Conservation (phyloP, 2,888 invertebrate species). For the Harmothoe impar region DNA sequence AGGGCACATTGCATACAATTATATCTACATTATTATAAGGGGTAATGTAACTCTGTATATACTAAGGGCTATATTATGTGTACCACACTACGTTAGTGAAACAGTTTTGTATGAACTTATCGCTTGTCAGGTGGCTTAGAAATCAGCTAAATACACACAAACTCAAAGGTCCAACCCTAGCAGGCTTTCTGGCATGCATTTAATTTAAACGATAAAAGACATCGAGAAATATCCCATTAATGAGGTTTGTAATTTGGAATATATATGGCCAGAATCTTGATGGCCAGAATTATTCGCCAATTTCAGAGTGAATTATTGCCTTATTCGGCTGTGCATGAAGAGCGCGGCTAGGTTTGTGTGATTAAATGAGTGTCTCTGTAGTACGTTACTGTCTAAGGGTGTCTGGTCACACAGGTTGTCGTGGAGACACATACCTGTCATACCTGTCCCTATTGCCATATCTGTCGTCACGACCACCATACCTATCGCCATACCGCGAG, state of each 20-base stretch:
- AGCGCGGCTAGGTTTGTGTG: not conserved
- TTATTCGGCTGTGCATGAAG: too few species aligned
- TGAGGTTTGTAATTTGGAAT: too few species aligned
- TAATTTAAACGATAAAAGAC: too few species aligned
- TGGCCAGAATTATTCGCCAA: too few species aligned
- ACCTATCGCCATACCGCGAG: conserved; percentile 57
- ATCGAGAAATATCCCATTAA: too few species aligned
- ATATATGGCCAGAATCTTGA: too few species aligned
- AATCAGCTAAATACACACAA: conserved; percentile 24
- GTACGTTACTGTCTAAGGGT: conserved; percentile 40
- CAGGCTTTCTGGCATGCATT: not conserved
- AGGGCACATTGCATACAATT: too few species aligned
- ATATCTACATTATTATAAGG: too few species aligned
- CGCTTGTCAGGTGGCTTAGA: conserved; percentile 32
- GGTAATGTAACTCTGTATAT: too few species aligned
- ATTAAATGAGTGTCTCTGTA: not conserved
- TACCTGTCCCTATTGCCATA: conserved; percentile 62
- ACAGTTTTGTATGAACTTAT: not conserved
- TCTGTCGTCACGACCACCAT: conserved; percentile 66
- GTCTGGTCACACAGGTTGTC: conserved; percentile 41
- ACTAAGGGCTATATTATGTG: too few species aligned
- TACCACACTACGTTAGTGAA: too few species aligned
- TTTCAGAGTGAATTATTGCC: too few species aligned
- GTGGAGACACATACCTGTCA: conserved; percentile 57
- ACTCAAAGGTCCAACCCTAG: conserved; percentile 12